Conservation (phyloP, 2,113 vertebrate species). For the Scomber scombrus region DNA sequence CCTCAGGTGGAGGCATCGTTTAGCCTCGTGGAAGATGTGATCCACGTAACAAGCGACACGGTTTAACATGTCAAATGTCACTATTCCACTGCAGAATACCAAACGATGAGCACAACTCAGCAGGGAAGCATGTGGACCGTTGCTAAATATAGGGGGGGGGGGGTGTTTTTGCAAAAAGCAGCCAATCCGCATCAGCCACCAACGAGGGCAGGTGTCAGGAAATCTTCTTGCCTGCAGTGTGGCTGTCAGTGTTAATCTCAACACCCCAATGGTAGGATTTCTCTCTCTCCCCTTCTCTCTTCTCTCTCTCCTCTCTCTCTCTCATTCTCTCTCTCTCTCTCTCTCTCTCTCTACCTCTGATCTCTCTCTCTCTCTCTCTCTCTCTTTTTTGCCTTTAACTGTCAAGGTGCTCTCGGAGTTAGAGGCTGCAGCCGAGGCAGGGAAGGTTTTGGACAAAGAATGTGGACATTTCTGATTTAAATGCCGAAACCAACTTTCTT, state of each 20-base stretch:
- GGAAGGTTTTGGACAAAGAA: not conserved
- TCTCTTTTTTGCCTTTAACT: not conserved
- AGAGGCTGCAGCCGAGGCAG: not conserved
- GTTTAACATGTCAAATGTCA: not conserved
- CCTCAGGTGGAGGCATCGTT: not conserved
- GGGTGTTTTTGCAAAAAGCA: conserved; percentile 24
- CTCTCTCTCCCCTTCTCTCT: too few relatives aligned
- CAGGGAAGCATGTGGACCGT: not conserved
- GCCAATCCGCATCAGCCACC: conserved; percentile 7
- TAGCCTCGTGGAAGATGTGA: not conserved
- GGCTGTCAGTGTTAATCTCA: conserved; percentile 35
- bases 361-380: too few relatives aligned
- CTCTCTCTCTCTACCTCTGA: too few relatives aligned
- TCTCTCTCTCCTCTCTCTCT: too few relatives aligned
- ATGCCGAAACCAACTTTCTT: conserved; percentile 1
- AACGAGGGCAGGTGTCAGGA: conserved; percentile 15
- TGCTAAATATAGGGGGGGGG: not conserved
- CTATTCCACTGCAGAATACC: not conserved
- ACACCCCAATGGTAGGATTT: not conserved
- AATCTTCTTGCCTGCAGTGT: conserved; percentile 10
- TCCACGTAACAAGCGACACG: not conserved
- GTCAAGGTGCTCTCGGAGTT: conserved; percentile 10
- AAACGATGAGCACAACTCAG: not conserved
- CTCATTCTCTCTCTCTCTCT: too few relatives aligned
- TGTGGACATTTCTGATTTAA: not conserved